Evolutionary conservation across 2,113 vertebrate genomes (phyloP), one percentile per base, ranked within the genome.

Genomic region (Heterotilapia buettikoferi): DNA sequence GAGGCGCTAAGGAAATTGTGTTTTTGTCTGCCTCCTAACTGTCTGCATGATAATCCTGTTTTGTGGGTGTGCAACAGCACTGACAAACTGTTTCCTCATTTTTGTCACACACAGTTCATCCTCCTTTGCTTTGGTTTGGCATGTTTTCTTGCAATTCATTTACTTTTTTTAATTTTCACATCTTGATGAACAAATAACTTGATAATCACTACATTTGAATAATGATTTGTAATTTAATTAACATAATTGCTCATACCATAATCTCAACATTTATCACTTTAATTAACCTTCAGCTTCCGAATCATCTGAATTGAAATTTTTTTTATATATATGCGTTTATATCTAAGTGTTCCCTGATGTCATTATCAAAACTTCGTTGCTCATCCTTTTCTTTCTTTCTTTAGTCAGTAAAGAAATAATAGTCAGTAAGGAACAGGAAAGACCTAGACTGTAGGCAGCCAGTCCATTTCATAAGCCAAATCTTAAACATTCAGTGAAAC

Each of bases 401-500:
- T 38, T 68, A 26, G 53, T 90, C 84, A 82, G 47, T 76, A 16
- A 82, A 57, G 53, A 43, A 50, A 36, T 63, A 61, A 47, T 57
- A 78, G 53, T 90, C 84, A 82, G 47, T 68, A 13, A 78, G 52
- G 47, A 43, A 54, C 78, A 33, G 56, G 54, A 87, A 80, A 71
- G 66, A 80, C 43, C 40, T 19, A 76, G 18, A 66, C 82, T 87
- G 53, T 10, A 40, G 9, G n/a, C n/a, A 43, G 61, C 43, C 19
- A 85, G 84, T 78, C 26, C 56, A 88, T 83, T 89, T 87, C 84
- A 89, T 53, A 73, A 66, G 26, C 26, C 71, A 73, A 53, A 89
- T 82, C 87, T 82, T 82, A 71, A 90, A 90, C 31, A 76, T 43
- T 85, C 73, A 89, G 80, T 89, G 56, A 89, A 78, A 89, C 84